Percentiles rank a stretch among this genome's conserved stretches.
phyloP scores from a whole-genome alignment of 2,797 vertebrate genomes.

The Danio choprae region DNA sequence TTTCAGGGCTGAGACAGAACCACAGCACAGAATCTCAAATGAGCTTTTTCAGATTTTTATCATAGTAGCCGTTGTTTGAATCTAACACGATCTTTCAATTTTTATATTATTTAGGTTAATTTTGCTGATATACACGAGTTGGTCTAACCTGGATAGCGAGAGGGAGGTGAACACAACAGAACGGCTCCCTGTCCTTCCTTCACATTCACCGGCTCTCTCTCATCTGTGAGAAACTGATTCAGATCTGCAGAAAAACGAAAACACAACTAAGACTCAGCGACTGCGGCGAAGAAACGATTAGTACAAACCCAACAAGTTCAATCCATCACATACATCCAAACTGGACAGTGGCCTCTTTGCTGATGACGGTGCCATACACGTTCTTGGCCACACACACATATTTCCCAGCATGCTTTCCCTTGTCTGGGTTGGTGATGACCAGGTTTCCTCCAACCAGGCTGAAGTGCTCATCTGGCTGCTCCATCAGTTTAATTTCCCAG shows the following conservation, averaged over 20 bases:
- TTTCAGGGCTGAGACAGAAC: too few species aligned
- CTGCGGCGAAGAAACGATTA: neutral
- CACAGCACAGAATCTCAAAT: too few species aligned
- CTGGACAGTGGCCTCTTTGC: constrained; percentile 91
- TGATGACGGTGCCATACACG: constrained; percentile 91
- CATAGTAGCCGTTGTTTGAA: too few species aligned
- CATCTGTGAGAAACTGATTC: constrained; percentile 91
- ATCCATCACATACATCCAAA: constrained; percentile 92
- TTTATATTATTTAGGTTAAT: too few species aligned
- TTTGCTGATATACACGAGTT: too few species aligned
- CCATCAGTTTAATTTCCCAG: constrained; percentile 93
- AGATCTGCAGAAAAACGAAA: constrained; percentile 76
- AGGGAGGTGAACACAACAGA: constrained; percentile 90
- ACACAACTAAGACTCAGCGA: neutral
- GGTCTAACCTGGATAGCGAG: constrained; percentile 87
- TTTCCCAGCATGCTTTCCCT: constrained; percentile 89
- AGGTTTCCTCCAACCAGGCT: constrained; percentile 95
- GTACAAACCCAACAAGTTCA: neutral
- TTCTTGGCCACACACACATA: constrained; percentile 93
- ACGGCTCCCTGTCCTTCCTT: constrained; percentile 95
- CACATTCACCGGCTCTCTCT: constrained; percentile 87
- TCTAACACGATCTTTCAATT: too few species aligned
- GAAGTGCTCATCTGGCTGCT: constrained; percentile 90
- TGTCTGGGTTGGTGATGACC: constrained; percentile 91
- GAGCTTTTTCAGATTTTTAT: too few species aligned